Percentiles rank a stretch among this genome's conserved stretches.
phyloP scores from a whole-genome alignment of 2,113 vertebrate species.

The Hylia prasina region DNA sequence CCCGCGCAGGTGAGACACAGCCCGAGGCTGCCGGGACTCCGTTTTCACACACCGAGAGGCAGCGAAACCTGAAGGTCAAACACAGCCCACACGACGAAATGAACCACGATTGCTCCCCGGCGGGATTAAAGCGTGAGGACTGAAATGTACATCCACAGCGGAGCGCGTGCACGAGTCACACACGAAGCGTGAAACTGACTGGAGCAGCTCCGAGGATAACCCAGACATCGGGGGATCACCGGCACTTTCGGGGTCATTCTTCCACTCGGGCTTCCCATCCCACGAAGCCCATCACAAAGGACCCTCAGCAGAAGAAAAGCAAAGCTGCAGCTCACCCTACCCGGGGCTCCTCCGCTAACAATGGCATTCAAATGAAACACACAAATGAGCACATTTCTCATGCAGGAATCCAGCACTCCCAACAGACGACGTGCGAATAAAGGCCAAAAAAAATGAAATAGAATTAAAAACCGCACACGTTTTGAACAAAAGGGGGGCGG shows the following conservation, averaged over 20 bases:
- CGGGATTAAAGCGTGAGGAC: neutral
- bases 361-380: constrained; percentile 40
- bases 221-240: accelerated
- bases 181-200: accelerated
- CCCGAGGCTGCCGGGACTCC: neutral
- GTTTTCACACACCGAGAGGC: accelerated
- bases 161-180: accelerated
- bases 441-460: neutral
- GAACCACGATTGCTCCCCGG: neutral
- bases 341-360: neutral
- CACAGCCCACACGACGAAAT: accelerated
- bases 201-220: neutral
- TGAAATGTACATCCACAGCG: accelerated
- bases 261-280: neutral
- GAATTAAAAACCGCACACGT: too few relatives aligned
- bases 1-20: neutral
- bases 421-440: neutral
- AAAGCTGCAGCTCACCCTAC: neutral
- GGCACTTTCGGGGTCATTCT: neutral
- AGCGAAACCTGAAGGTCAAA: neutral
- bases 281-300: neutral
- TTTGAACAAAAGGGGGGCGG: neutral
- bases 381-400: constrained; percentile 16
- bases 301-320: neutral
- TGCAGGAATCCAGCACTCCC: constrained; percentile 27